phyloP scores from a whole-genome alignment of 2,113 vertebrate genomes.

The Panthera uncia region DNA sequence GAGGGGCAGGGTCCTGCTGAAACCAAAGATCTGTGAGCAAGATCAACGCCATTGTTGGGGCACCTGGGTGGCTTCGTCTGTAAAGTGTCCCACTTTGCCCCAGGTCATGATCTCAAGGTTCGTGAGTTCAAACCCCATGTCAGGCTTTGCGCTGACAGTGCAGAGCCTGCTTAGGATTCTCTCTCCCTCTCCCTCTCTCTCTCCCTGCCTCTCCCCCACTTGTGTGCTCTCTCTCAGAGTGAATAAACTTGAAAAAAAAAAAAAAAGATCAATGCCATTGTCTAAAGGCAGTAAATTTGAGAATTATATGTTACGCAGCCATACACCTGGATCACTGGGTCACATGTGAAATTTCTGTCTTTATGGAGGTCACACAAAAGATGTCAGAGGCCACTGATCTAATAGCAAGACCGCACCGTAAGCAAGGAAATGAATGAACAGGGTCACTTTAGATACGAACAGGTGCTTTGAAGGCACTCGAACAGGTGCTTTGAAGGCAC shows the following conservation, averaged over 20 bases:
- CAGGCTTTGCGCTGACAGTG: too few relatives aligned
- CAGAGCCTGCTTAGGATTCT: too few relatives aligned
- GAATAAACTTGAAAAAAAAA: too few relatives aligned
- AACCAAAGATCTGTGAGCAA: background rate
- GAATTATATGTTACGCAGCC: background rate
- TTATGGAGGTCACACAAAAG: background rate
- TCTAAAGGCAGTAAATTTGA: background rate
- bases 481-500: background rate
- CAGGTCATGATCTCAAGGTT: too few relatives aligned
- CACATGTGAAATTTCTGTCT: background rate
- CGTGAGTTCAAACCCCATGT: too few relatives aligned
- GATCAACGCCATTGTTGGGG: background rate
- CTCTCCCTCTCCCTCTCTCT: too few relatives aligned
- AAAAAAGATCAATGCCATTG: background rate
- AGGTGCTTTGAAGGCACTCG: background rate
- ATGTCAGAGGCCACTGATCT: background rate
- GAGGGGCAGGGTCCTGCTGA: background rate
- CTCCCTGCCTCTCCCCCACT: too few relatives aligned
- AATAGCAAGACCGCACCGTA: background rate
- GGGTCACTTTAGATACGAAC: background rate
- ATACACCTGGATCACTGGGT: background rate
- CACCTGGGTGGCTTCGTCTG: too few relatives aligned
- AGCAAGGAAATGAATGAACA: background rate
- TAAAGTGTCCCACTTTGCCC: too few relatives aligned
- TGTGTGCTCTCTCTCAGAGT: too few relatives aligned